phyloP scores from a whole-genome alignment of 2,797 vertebrate genomes.

The Spinibarbus caldwelli region DNA sequence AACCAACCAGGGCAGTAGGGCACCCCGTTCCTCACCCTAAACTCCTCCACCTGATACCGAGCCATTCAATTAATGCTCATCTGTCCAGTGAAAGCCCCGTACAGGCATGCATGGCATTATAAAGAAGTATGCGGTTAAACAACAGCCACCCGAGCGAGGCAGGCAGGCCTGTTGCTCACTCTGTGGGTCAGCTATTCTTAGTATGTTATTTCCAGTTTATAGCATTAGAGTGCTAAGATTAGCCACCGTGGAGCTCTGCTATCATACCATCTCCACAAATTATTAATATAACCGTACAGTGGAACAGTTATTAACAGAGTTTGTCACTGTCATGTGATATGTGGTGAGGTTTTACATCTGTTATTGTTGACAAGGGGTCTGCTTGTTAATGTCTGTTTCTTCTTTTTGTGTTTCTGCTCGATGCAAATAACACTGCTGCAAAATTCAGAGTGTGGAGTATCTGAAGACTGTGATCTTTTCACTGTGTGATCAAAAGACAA shows the following conservation, averaged over 20 bases:
- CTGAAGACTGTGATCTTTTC: not conserved
- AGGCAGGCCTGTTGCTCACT: slow-evolving; percentile 83
- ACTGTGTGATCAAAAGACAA: not conserved
- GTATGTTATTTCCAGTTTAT: slow-evolving; percentile 97
- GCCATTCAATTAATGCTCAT: slow-evolving; percentile 35
- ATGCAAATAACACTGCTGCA: not conserved
- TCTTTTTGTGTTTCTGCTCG: not conserved
- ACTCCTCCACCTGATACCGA: slow-evolving; percentile 30
- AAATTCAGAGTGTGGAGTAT: not conserved
- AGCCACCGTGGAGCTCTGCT: slow-evolving; percentile 88
- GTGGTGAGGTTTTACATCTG: slow-evolving; percentile 68
- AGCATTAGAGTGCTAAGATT: slow-evolving; percentile 98
- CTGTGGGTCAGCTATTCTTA: slow-evolving; percentile 99
- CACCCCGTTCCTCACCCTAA: not conserved
- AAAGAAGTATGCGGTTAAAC: slow-evolving; percentile 46
- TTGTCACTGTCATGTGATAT: slow-evolving; percentile 87
- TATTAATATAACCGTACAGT: slow-evolving; percentile 93
- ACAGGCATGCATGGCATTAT: slow-evolving; percentile 36
- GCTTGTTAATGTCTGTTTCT: not conserved
- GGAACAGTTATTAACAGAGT: slow-evolving; percentile 94
- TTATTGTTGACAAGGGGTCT: slow-evolving; percentile 37
- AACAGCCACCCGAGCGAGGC: slow-evolving; percentile 36
- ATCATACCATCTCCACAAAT: slow-evolving; percentile 94
- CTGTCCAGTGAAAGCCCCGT: slow-evolving; percentile 31
- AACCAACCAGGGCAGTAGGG: slow-evolving; percentile 46